Evolutionary conservation across 2,113 vertebrate genomes (phyloP), one percentile per base, ranked within the genome.

Genomic region (Marcusenius ussheri): DNA sequence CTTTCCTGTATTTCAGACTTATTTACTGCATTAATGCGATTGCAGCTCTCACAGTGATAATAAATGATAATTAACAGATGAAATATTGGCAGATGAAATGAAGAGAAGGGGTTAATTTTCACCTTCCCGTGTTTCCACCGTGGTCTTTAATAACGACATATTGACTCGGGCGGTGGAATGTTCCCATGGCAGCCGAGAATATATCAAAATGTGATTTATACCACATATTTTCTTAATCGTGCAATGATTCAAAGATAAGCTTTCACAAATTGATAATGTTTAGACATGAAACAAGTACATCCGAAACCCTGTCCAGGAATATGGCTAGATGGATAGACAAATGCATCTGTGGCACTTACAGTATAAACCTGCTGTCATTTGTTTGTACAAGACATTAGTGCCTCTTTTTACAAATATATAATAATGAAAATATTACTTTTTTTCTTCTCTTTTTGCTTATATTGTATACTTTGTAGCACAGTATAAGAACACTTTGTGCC

Each of bases 351-450:
- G 27, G 77, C 74, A 88, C 31, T 89, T 93, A 42, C 39, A 42
- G 39, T 42, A 27, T 87, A 84, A 47, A 84, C n/a, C 45, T 88
- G 35, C 83, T 50, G 74, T 89, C 80, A 96, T 95, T 96, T 96
- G 95, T 96, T 96, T 95, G 49, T 96, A 95, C 92, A 94, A 90
- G 92, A 97, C 95, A 92, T 95, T 95, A 96, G 97, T 98, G 97
- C 97, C 97, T 98, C 91, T 90, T 95, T 88, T 31, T 58, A 45
- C 27, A 84, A 84, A 58, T 56, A 70, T 88, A 46, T 62, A 62
- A n/a, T 83, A 46, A 77, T 66, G 93, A 94, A 92, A 90, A 90
- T 91, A 94, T 96, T 96, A 96, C 96, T 96, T 93, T 90, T 85
- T 89, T 93, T 90, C 83, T 89, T 91, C 89, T 50, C 62, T 90